Evolutionary conservation across 1,140 invertebrate genomes (phyloP), one percentile per base, ranked within the genome.

Genomic region (Stegodyphus dumicola): DNA sequence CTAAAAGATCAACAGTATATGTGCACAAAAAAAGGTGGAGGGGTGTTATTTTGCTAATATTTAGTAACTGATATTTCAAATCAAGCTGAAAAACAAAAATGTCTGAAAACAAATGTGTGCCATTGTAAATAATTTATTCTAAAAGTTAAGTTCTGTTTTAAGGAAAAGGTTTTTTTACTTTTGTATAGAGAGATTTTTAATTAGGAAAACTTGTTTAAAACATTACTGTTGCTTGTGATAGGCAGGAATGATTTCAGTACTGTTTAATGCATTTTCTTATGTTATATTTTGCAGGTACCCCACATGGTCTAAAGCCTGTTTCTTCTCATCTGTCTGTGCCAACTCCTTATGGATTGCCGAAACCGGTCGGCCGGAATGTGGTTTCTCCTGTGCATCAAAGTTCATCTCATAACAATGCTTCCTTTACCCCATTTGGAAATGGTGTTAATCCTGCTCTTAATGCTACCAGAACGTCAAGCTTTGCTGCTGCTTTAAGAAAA

Each of bases 401-500:
- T 53, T 49, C 54, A 49, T 52, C 71, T 49, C 78, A 76, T 54
- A 7, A 65, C 6, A 65, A 17, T 66, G 49, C 73, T 15, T 56
- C 51, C 9, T 83, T 83, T n/a, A 65, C 74, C 9, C 71, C 86
- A n/a, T 83, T 77, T 66, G 17, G 49, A 6, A 73, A 53, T 49
- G 75, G 54, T 13, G 70, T 53, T 15, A 81, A 87, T 67, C 69
- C 78, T 17, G 79, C 86, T n/a, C 53, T 87, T 7, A 77, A 70
- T 65, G 78, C 86, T 7, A 81, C 86, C n/a, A 56, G 86, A 17
- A 90, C 90, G 5, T 91, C 91, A 60, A 92, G 93, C 52, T 96
- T 96, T 91, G 95, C 95, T 48, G 95, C 95, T 6, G 95, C 95
- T 6, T 90, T 96, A 78, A 92, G 95, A 81, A 95, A 95, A 89